Percentiles rank a stretch among this genome's conserved stretches.
Conservation (phyloP, 2,113 vertebrate species). For the Phrynosoma blainvillii region DNA sequence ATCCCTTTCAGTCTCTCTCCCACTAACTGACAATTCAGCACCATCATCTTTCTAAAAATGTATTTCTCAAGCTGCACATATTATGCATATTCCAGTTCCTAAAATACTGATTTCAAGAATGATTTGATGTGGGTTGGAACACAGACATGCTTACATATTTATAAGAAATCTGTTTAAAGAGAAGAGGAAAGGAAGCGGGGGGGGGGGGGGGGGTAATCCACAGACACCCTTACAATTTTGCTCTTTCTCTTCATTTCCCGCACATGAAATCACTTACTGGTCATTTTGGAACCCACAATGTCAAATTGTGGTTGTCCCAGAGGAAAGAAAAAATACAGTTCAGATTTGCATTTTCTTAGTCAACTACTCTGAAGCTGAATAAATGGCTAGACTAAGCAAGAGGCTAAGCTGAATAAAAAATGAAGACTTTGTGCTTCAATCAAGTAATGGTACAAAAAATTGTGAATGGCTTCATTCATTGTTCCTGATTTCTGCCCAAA, state of each 20-base stretch:
- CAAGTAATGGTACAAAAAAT: conserved; percentile 29
- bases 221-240: conserved; percentile 37
- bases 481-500: conserved; percentile 51
- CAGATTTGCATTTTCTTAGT: conserved; percentile 55
- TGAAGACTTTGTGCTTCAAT: conserved; percentile 43
- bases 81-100: conserved; percentile 64
- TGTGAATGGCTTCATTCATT: conserved; percentile 44
- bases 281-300: conserved; percentile 68
- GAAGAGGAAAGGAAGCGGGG: conserved; percentile 43
- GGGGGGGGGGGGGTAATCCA: conserved; percentile 43
- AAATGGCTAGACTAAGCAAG: conserved; percentile 49
- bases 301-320: conserved; percentile 64
- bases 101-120: conserved; percentile 67
- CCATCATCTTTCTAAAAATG: conserved; percentile 66
- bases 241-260: conserved; percentile 57
- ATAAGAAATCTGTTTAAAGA: conserved; percentile 62
- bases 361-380: conserved; percentile 58
- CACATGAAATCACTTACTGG: conserved; percentile 64
- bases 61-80: conserved; percentile 57
- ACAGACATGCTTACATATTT: conserved; percentile 65
- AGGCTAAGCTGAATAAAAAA: conserved; percentile 5
- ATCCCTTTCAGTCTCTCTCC: conserved; percentile 47
- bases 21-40: conserved; percentile 50
- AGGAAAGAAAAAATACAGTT: conserved; percentile 74
- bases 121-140: conserved; percentile 73